Percentiles rank a stretch among this genome's conserved stretches.
These are phyloP conservation scores for Barnardius zonarius DNA, from an alignment of 2,113 vertebrate genomes.

Conservation along the genomic window DNA sequence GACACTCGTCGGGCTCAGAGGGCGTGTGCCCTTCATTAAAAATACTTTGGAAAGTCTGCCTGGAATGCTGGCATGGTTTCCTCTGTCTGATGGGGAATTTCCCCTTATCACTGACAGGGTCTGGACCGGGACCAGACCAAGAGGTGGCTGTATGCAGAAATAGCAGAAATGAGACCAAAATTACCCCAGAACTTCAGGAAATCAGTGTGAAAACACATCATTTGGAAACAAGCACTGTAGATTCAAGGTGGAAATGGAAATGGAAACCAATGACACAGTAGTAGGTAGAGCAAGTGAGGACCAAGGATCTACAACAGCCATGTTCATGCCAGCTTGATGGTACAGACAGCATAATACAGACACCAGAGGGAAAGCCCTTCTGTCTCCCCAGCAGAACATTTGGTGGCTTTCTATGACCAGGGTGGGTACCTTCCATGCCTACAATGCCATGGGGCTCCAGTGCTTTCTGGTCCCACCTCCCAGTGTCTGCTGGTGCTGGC, in stretches of 20 bases:
- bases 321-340: not conserved
- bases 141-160: not conserved
- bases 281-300: accelerated
- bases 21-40: not conserved
- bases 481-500: accelerated
- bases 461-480: not conserved
- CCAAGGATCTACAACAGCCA: accelerated
- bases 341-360: accelerated
- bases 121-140: accelerated
- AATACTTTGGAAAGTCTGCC: not conserved
- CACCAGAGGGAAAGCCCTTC: not conserved
- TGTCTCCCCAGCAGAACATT: not conserved
- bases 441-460: accelerated
- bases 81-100: not conserved
- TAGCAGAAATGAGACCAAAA: not conserved
- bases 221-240: not conserved
- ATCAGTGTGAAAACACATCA: not conserved
- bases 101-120: not conserved
- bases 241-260: not conserved
- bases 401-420: not conserved
- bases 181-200: not conserved
- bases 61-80: not conserved
- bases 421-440: not conserved
- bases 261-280: not conserved
- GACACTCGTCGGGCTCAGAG: not conserved